phyloP scores from a whole-genome alignment of 2,113 vertebrate genomes.

The Carassius gibelio region DNA sequence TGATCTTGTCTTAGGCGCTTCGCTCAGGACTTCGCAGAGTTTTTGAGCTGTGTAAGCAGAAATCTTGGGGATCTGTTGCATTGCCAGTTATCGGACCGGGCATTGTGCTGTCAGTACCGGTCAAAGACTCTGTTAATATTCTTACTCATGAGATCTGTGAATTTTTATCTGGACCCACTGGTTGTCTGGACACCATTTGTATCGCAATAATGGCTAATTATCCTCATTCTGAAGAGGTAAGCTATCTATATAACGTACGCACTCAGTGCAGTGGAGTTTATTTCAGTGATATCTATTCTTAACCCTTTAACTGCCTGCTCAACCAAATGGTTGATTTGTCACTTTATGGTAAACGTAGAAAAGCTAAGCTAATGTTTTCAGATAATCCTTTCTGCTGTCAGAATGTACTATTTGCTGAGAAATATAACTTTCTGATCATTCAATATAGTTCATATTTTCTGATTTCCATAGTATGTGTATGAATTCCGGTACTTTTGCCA shows the following conservation, averaged over 20 bases:
- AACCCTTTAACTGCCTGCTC: too few relatives aligned
- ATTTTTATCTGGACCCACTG: constrained; percentile 51
- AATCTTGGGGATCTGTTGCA: constrained; percentile 57
- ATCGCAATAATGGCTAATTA: constrained; percentile 63
- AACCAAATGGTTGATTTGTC: too few relatives aligned
- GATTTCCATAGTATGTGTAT: too few relatives aligned
- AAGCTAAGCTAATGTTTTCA: too few relatives aligned
- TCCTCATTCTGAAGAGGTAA: constrained; percentile 61
- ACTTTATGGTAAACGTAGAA: too few relatives aligned
- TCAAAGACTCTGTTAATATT: constrained; percentile 56
- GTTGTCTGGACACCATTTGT: constrained; percentile 58
- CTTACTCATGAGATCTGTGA: constrained; percentile 58
- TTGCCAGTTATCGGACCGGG: constrained; percentile 71
- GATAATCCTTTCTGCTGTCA: too few relatives aligned
- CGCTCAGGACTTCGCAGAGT: constrained; percentile 54
- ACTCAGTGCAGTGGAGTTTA: too few relatives aligned
- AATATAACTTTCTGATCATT: too few relatives aligned
- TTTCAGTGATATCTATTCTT: too few relatives aligned
- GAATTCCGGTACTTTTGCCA: too few relatives aligned
- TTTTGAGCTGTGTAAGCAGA: constrained; percentile 63
- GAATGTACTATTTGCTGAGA: too few relatives aligned
- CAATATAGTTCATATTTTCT: too few relatives aligned
- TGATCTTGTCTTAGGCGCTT: constrained; percentile 59
- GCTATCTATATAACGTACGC: constrained; percentile 28
- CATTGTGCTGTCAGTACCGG: constrained; percentile 44